These are phyloP conservation scores for Pollenia amentaria DNA, from an alignment of 2,888 invertebrate species.

Conservation along the genomic window DNA sequence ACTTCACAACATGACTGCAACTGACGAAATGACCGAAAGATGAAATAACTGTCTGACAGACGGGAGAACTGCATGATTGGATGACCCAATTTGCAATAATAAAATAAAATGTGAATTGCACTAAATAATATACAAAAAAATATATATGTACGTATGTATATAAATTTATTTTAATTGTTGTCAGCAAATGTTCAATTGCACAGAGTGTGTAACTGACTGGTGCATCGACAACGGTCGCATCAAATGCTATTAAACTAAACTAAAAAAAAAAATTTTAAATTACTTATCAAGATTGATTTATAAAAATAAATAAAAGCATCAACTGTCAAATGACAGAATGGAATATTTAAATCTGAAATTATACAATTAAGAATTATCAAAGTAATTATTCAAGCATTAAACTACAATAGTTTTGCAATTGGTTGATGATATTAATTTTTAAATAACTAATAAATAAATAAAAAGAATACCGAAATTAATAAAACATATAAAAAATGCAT, in stretches of 20 bases:
- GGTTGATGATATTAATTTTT: constrained; percentile 48
- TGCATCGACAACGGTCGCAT: not conserved
- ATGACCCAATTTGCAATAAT: constrained; percentile 56
- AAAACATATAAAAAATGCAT: constrained; percentile 26
- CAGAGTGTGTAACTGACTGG: not conserved
- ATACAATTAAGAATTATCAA: not conserved
- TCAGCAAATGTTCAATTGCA: constrained; percentile 41
- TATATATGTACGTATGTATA: no score
- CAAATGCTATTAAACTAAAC: constrained; percentile 21
- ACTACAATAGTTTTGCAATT: constrained; percentile 36
- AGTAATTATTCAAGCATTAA: constrained; percentile 52
- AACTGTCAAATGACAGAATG: constrained; percentile 18
- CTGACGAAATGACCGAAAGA: not conserved
- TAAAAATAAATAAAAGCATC: constrained; percentile 16
- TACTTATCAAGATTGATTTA: constrained; percentile 11
- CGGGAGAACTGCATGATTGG: constrained; percentile 4
- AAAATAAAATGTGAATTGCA: constrained; percentile 29
- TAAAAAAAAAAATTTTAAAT: not conserved
- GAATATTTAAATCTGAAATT: constrained; percentile 38
- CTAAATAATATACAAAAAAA: constrained; percentile 2
- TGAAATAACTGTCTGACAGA: not conserved
- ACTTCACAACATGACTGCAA: not conserved
- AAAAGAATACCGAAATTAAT: constrained; percentile 4
- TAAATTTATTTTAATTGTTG: constrained; percentile 48
- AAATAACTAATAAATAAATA: constrained; percentile 14